Base-by-base conservation (phyloP, 2,113 vertebrate genomes). In the Melanerpes aurifrons region DNA sequence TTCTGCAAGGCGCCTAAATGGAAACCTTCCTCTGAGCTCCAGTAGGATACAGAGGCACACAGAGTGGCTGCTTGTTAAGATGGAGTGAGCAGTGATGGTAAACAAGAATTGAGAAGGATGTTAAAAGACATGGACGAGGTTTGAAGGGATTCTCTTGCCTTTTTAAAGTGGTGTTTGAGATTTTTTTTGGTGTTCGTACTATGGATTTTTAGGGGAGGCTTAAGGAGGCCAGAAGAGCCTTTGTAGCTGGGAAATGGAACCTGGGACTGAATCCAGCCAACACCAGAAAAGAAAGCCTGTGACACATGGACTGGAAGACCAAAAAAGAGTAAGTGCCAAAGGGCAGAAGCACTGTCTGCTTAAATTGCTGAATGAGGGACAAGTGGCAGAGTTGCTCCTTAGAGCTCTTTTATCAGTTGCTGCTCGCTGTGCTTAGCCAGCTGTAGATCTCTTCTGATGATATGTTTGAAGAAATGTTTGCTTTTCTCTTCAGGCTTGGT, bases 241-340 rank as follows among this genome's bases (percentile, higher is more conserved):
- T 97, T 97, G 85, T 93, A 96, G 90, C 94, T 97, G 95, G 98
- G 99, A 98, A 96, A 99, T 99, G 99, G 98, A 99, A 98, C 95
- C 98, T 24, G 98, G 97, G 95, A 97, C 98, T 74, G 99, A 99
- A 97, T 97, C 98, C 43, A 98, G 97, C 96, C 98, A 99, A 95
- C 98, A 98, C 82, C 98, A 98, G 96, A 99, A 98, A 97, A 99
- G 98, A 97, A 99, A 98, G 95, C 97, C 98, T 35, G 98, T 98
- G 93, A 98, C 98, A 94, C 99, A 99, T 53, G 98, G 98, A 90
- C 94, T 99, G 98, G 99, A 99, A 97, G 99, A 99, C 97, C 99
- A 99, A 97, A 99, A 99, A 97, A 98, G 98, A 98, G 99, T 99
- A 97, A 99, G 99, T 98, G 69, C 62, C 58, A 79, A 85, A 92